Evolutionary conservation across 92 coral and sea anemone species (phyloP).

Genomic region (Epizoanthus scotinus): DNA sequence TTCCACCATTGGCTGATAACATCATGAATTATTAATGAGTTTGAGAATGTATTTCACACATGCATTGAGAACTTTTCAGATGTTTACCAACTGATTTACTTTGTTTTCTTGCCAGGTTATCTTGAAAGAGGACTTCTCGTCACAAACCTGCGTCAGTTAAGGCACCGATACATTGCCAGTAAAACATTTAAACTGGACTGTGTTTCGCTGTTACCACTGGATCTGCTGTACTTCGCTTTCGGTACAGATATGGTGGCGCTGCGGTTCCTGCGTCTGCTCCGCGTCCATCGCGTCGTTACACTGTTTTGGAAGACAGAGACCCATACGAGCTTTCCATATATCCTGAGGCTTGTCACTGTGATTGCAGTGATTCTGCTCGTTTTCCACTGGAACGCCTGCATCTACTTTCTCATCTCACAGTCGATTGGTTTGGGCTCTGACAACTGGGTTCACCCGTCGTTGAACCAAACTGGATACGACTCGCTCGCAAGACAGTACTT

Average conservation of each 20-base stretch:
- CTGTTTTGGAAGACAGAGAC: conserved; percentile 67
- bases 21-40: too few species aligned
- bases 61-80: background rate
- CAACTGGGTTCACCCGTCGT: conserved; percentile 83
- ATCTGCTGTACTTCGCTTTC: conserved; percentile 55
- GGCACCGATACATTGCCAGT: conserved; percentile 55
- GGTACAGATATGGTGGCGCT: conserved; percentile 59
- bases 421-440: conserved; percentile 82
- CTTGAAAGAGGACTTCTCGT: conserved; percentile 82
- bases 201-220: conserved; percentile 68
- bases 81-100: background rate
- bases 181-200: conserved; percentile 68
- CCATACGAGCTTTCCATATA: conserved; percentile 61
- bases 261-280: conserved; percentile 64
- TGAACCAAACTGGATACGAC: conserved; percentile 48
- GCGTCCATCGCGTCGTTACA: conserved; percentile 69
- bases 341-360: conserved; percentile 57
- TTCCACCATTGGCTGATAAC: too few species aligned
- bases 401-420: conserved; percentile 74
- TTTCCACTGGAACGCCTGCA: conserved; percentile 90
- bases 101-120: conserved; percentile 51
- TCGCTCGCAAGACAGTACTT: conserved; percentile 72
- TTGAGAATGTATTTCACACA: too few species aligned
- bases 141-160: conserved; percentile 60
- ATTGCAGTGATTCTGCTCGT: conserved; percentile 68